Base-by-base conservation (phyloP, 2,797 vertebrate species). In the Scleropages formosus region DNA sequence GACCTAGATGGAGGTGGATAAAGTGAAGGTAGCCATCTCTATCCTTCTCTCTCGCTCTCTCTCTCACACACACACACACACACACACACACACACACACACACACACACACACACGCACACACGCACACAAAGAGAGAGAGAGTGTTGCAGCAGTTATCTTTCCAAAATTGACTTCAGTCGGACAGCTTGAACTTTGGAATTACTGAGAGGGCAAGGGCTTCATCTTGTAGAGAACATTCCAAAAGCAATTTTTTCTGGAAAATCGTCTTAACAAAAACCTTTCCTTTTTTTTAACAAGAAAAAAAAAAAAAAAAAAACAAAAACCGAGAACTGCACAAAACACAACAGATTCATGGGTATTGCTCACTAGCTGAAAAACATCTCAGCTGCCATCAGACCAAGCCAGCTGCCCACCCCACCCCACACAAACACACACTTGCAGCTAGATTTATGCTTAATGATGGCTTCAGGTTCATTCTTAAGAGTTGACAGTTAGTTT, bases 161-260 rank as follows among this genome's bases (percentile, higher is more conserved):
- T 18, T 26, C 16, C 67, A 70, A 70, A 70, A 70, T 70, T 53
- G 67, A 53, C 67, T 53, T 56, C 12, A 70, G 13, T 24, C 8
- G 46, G 68, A 70, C 22, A 10, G 8, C 24, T 70, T 20, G 47
- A 70, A 70, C 49, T 53, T 27, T 24, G 24, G 49, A 70, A 53
- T 70, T 70, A 70, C 22, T 70, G 46, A 70, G 46, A 24, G 1
- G 10, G 49, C 67, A 26, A 53, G 3, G 47, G 7, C 7, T 26
- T 69, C 24, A 46, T 70, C 68, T 26, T 44, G 44, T 31, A 20
- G 44, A 9, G 8, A 68, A 68, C 44, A 44, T 16, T 69, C 51
- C n/a, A 31, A 70, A 70, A 46, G 24, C 49, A 53, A 24, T 56
- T 70, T 53, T 70, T 46, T 16, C 47, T 16, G 15, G 13, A 53